Evolutionary conservation across 1,140 invertebrate genomes (phyloP), one percentile per base, ranked within the genome.

Genomic region (Calliphora vicina): DNA sequence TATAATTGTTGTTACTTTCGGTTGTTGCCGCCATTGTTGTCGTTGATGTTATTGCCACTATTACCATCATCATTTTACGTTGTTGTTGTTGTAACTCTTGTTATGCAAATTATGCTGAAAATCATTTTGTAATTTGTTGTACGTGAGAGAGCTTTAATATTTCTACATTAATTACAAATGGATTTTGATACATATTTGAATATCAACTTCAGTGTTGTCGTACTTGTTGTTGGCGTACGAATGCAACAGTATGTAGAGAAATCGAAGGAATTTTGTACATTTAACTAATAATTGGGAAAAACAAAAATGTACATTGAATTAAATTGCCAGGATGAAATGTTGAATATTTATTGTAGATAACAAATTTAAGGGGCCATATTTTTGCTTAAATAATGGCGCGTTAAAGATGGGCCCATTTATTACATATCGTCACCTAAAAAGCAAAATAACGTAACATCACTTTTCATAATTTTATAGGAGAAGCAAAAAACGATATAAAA

Each of bases 101-200:
- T 78, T 78, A 78, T 78, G 74, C 74, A 78, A 78, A 78, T 78
- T 78, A 78, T 20, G 74, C 23, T 78, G 74, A 78, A 78, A 78
- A 43, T 42, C 74, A 78, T 78, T 78, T 78, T 78, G 35, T 78
- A 78, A 78, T 78, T 78, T 78, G 74, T 13, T 20, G 74, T 20
- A 78, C 74, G 74, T 78, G 74, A 45, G 73, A 35, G 74, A 67
- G 61, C 61, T 78, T 43, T 43, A 78, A 78, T 42, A 78, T 43
- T 45, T 78, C 25, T 25, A 45, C 74, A 78, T 78, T 78, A 78
- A 78, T 78, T 78, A 78, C 42, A 78, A 78, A 78, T 23, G 35
- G 35, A 78, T 78, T 78, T 78, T 43, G 23, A 45, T 45, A n/a
- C n/a, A n/a, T n/a, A 43, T 78, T 57, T 57, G 15, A 57, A 57